Conservation (phyloP, 1,140 invertebrate species). For the Drosophila kurseongensis region DNA sequence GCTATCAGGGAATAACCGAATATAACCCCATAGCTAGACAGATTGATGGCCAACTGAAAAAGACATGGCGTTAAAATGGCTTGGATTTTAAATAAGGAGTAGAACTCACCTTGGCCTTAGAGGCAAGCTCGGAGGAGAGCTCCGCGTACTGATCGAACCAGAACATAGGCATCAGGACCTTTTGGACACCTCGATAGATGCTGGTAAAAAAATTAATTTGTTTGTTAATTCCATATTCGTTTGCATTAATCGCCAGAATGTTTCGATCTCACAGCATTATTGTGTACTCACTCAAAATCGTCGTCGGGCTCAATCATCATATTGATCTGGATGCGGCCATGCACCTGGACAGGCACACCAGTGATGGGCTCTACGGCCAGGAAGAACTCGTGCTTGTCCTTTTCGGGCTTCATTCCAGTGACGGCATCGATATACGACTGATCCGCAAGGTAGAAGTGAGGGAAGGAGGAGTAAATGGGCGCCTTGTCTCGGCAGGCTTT, state of each 20-base stretch:
- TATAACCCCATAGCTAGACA: constrained; percentile 85
- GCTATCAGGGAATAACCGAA: constrained; percentile 85
- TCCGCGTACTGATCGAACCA: constrained; percentile 90
- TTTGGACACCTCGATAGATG: constrained; percentile 86
- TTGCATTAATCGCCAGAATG: no score
- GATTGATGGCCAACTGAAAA: constrained; percentile 83
- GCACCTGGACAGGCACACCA: constrained; percentile 89
- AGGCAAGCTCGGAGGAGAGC: constrained; percentile 87
- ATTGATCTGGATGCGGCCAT: constrained; percentile 91
- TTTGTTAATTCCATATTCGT: background rate
- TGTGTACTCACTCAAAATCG: constrained; percentile 86
- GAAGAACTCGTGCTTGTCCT: constrained; percentile 88
- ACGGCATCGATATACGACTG: constrained; percentile 87
- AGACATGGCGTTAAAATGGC: background rate
- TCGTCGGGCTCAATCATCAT: constrained; percentile 87
- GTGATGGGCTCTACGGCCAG: constrained; percentile 90
- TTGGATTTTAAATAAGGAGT: background rate
- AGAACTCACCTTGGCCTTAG: constrained; percentile 85
- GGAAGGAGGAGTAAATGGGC: constrained; percentile 93
- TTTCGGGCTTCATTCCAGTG: constrained; percentile 89
- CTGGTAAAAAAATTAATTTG: constrained; percentile 68
- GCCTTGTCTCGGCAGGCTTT: constrained; percentile 89
- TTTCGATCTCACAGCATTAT: background rate
- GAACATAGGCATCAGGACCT: constrained; percentile 88
- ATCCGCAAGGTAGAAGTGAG: constrained; percentile 94